phyloP scores from a whole-genome alignment of 2,888 invertebrate genomes.

The Drosophila formosana region DNA sequence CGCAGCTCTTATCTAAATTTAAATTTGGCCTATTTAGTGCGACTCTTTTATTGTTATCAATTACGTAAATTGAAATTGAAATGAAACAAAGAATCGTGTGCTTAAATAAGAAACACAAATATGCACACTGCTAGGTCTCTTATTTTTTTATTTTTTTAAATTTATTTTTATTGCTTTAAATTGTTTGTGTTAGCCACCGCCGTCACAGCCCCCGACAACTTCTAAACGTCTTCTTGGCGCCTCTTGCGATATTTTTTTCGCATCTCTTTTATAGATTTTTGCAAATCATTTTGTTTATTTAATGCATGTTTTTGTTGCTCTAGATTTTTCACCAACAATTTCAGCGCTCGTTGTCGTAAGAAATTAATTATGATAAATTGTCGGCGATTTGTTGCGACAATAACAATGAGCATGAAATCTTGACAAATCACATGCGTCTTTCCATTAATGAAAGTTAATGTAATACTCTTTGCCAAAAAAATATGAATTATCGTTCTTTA shows the following conservation, averaged over 20 bases:
- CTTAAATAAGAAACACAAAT: slow-evolving; percentile 9
- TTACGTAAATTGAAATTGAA: slow-evolving; percentile 68
- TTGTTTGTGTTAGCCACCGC: slow-evolving; percentile 9
- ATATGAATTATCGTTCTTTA: not conserved
- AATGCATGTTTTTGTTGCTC: slow-evolving; percentile 17
- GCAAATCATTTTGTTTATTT: slow-evolving; percentile 69
- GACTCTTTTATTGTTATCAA: slow-evolving; percentile 63
- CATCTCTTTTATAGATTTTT: slow-evolving; percentile 57
- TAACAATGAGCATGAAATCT: slow-evolving; percentile 10
- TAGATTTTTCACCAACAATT: slow-evolving; percentile 20
- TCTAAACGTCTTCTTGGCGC: slow-evolving; percentile 12
- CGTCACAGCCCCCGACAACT: not conserved
- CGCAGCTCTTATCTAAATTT: slow-evolving; percentile 67
- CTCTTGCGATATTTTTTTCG: slow-evolving; percentile 52
- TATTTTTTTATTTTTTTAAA: slow-evolving; percentile 4
- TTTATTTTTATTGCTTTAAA: slow-evolving; percentile 36
- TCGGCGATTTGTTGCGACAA: slow-evolving; percentile 32
- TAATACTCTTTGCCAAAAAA: not conserved
- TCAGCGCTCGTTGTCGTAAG: slow-evolving; percentile 5
- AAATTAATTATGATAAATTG: slow-evolving; percentile 49
- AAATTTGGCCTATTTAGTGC: slow-evolving; percentile 74
- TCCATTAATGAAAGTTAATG: not conserved
- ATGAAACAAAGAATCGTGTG: slow-evolving; percentile 40
- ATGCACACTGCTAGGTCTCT: slow-evolving; percentile 3
- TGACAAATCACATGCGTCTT: slow-evolving; percentile 16